Evolutionary conservation across 2,797 vertebrate species (phyloP).

Genomic region (Ambastaia sidthimunki): DNA sequence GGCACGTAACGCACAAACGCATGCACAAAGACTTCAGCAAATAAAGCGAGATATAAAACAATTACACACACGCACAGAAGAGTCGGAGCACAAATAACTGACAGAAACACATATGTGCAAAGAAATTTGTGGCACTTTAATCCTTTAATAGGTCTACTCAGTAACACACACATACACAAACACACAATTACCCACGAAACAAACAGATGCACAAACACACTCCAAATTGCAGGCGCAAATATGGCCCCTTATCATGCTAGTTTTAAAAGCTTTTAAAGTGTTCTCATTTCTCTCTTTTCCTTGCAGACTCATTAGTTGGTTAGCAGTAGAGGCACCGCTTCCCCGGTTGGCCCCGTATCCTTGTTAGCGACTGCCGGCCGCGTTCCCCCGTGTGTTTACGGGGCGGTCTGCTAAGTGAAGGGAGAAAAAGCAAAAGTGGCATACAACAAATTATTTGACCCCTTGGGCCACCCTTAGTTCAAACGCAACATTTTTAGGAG

Average conservation of each 20-base stretch:
- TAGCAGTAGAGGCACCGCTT: slow-evolving; percentile 20
- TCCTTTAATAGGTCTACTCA: slow-evolving; percentile 38
- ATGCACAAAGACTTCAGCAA: slow-evolving; percentile 30
- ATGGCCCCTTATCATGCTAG: slow-evolving; percentile 38
- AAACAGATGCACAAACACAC: slow-evolving; percentile 26
- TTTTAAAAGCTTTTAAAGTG: slow-evolving; percentile 48
- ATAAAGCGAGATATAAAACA: slow-evolving; percentile 37
- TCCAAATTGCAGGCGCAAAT: slow-evolving; percentile 43
- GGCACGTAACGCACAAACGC: neutral
- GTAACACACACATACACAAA: slow-evolving; percentile 24
- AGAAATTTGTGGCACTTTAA: slow-evolving; percentile 34
- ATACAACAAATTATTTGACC: slow-evolving; percentile 50
- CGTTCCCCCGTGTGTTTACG: slow-evolving; percentile 34
- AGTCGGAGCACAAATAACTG: slow-evolving; percentile 39
- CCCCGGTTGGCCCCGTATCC: slow-evolving; percentile 29
- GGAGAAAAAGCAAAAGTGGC: slow-evolving; percentile 50
- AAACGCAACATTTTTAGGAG: slow-evolving; percentile 48
- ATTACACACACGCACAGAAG: slow-evolving; percentile 34
- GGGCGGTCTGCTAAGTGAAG: slow-evolving; percentile 42
- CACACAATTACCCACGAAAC: slow-evolving; percentile 29
- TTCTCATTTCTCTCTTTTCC: slow-evolving; percentile 40
- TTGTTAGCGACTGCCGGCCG: slow-evolving; percentile 35
- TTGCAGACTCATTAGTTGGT: slow-evolving; percentile 39
- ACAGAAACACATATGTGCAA: slow-evolving; percentile 11
- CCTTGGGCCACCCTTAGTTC: slow-evolving; percentile 36